Percentiles rank a stretch among this genome's conserved stretches.
phyloP scores from a whole-genome alignment of 2,797 vertebrate species.

The Acanthurus lineatus region DNA sequence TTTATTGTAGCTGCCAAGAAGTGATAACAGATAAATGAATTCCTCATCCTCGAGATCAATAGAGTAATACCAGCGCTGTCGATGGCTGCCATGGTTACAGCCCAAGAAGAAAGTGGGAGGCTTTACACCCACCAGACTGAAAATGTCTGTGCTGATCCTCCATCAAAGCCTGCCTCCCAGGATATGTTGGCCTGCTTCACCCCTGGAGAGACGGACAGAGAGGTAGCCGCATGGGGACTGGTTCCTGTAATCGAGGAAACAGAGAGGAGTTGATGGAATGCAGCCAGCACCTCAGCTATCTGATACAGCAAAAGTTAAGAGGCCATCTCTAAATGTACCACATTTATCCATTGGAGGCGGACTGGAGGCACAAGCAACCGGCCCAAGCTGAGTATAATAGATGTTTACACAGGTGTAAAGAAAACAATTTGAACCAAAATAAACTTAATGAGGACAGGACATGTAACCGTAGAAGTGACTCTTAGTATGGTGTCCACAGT shows the following conservation, averaged over 20 bases:
- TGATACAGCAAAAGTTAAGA: conserved; percentile 57
- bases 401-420: conserved; percentile 22
- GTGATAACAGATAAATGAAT: conserved; percentile 83
- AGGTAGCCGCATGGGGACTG: conserved; percentile 92
- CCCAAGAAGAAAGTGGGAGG: conserved; percentile 71
- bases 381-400: conserved; percentile 21
- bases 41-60: conserved; percentile 82
- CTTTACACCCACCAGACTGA: conserved; percentile 92
- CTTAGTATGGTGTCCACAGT: background rate
- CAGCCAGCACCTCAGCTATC: conserved; percentile 65
- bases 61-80: conserved; percentile 80
- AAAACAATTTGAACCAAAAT: conserved; percentile 24
- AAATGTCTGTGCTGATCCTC: conserved; percentile 94
- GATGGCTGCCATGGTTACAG: conserved; percentile 86
- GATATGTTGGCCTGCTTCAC: conserved; percentile 90
- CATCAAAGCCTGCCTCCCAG: conserved; percentile 96
- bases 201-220: conserved; percentile 88
- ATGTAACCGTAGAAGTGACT: conserved; percentile 24
- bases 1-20: conserved; percentile 86
- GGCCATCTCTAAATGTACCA: conserved; percentile 53
- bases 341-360: conserved; percentile 66
- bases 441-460: conserved; percentile 26
- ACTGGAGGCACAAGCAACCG: conserved; percentile 55
- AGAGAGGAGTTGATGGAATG: conserved; percentile 69
- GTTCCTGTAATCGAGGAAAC: conserved; percentile 87